phyloP scores from a whole-genome alignment of 2,888 invertebrate species.

The Margaritifera margaritifera region DNA sequence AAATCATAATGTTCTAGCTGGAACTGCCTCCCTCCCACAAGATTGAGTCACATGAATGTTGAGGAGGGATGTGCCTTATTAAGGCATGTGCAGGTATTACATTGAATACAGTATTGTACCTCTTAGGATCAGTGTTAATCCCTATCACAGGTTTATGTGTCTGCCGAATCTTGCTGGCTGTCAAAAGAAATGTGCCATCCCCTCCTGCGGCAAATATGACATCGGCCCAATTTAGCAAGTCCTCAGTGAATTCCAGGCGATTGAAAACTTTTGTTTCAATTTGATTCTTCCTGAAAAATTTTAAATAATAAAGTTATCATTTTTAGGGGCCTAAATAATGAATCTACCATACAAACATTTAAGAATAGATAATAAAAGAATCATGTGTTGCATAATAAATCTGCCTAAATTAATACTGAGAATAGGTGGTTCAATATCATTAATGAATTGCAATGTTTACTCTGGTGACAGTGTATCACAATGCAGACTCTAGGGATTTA shows the following conservation, averaged over 20 bases:
- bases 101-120: slow-evolving; percentile 59
- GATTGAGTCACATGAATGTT: too few species aligned
- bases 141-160: slow-evolving; percentile 93
- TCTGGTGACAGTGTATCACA: too few species aligned
- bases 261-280: slow-evolving; percentile 80
- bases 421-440: too few species aligned
- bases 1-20: too few species aligned
- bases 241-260: slow-evolving; percentile 77
- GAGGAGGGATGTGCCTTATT: too few species aligned
- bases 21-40: too few species aligned
- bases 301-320: neutral
- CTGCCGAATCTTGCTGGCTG: slow-evolving; percentile 87
- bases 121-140: slow-evolving; percentile 93
- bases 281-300: slow-evolving; percentile 77
- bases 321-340: neutral
- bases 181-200: slow-evolving; percentile 96
- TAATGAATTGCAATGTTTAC: too few species aligned
- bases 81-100: too few species aligned
- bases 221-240: slow-evolving; percentile 92
- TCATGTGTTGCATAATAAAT: too few species aligned
- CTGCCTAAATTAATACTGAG: too few species aligned
- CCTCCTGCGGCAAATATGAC: slow-evolving; percentile 82
- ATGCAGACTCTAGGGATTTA: too few species aligned
- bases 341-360: neutral
- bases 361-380: too few species aligned